Evolutionary conservation across 30 jellyfish, hydroid and myxozoan genomes (phyloP).

Genomic region (Phacellophora camtschatica): DNA sequence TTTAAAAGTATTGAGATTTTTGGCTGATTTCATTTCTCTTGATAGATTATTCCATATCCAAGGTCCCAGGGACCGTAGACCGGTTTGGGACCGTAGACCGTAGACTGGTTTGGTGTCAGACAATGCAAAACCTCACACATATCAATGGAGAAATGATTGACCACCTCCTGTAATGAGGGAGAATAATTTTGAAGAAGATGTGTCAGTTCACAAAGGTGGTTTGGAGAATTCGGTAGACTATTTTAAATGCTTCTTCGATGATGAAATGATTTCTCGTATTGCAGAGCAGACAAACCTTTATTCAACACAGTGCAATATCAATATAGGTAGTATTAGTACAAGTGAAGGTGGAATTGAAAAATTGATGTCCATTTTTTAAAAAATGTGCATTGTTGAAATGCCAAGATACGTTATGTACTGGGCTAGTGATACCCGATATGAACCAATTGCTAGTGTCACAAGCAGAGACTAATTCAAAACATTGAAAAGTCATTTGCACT

Average conservation of each 20-base stretch:
- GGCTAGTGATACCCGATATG: constrained; percentile 43
- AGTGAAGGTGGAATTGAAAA: constrained; percentile 2
- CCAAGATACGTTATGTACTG: constrained; percentile 44
- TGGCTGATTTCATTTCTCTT: no score
- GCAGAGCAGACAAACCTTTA: constrained; percentile 48
- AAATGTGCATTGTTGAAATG: constrained; percentile 39
- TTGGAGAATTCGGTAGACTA: constrained; percentile 6
- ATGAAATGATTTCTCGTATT: constrained; percentile 18
- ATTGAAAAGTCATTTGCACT: constrained; percentile 9
- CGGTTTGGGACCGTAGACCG: no score
- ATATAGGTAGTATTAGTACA: constrained; percentile 23
- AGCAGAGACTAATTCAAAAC: constrained; percentile 48
- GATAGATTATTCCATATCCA: no score
- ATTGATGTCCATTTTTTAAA: constrained; percentile 11
- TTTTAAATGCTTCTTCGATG: constrained; percentile 32
- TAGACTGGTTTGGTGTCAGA: no score
- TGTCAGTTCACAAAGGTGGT: not conserved
- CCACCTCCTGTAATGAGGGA: constrained; percentile 19
- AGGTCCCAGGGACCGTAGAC: no score
- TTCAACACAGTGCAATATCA: constrained; percentile 17
- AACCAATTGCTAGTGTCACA: constrained; percentile 24
- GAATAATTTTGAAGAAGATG: not conserved
- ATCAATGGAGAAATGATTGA: constrained; percentile 43
- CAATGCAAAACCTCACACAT: not conserved
- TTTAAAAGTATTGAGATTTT: no score